phyloP scores from a whole-genome alignment of 2,797 vertebrate species.

The Falco peregrinus region DNA sequence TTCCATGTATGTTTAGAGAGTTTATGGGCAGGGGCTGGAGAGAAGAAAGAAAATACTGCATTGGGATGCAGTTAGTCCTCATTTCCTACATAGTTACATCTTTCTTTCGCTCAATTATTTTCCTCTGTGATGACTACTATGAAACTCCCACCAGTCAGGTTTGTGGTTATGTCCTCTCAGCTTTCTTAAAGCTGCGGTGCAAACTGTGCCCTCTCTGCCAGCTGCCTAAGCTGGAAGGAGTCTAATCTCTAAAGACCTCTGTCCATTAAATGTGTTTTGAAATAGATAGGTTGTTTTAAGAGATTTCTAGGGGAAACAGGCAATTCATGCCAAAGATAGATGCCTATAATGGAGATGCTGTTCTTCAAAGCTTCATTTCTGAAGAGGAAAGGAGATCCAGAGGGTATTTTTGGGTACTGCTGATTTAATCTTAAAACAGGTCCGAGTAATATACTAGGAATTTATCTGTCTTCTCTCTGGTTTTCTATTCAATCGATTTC shows the following conservation, averaged over 20 bases:
- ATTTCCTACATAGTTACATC: neutral
- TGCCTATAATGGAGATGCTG: neutral
- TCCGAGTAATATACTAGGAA: neutral
- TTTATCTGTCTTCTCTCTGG: neutral
- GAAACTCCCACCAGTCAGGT: neutral
- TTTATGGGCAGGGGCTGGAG: neutral
- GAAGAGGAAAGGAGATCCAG: neutral
- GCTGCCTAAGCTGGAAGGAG: neutral
- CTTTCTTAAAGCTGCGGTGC: neutral
- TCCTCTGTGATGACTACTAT: neutral
- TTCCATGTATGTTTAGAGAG: neutral
- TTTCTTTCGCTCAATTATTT: neutral
- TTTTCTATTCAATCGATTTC: neutral
- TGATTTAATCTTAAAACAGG: neutral
- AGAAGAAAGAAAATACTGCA: neutral
- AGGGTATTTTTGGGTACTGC: neutral
- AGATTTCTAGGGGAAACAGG: neutral
- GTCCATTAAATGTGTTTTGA: neutral
- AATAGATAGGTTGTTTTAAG: neutral
- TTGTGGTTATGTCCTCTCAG: neutral
- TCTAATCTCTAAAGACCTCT: neutral
- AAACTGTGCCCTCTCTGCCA: neutral
- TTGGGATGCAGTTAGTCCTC: neutral
- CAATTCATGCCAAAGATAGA: neutral
- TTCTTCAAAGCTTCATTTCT: neutral